These are phyloP conservation scores for Manduca sexta DNA, from an alignment of 1,140 invertebrate species.

Conservation along the genomic window DNA sequence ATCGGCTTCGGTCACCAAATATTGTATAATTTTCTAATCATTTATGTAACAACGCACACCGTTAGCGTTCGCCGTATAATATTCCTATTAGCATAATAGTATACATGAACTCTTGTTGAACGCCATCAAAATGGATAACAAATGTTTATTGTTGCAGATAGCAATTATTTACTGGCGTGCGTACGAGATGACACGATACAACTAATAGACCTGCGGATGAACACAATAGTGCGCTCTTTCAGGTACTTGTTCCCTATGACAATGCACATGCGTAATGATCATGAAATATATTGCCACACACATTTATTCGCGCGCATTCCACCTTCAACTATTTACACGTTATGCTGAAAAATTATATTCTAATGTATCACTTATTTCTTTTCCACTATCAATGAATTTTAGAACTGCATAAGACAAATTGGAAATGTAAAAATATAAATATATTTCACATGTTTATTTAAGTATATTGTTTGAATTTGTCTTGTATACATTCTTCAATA, in stretches of 20 bases:
- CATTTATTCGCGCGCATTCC: too few relatives aligned
- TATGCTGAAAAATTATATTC: too few relatives aligned
- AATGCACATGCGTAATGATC: too few relatives aligned
- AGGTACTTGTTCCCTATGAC: constrained; percentile 66
- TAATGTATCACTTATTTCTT: too few relatives aligned
- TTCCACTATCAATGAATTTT: too few relatives aligned
- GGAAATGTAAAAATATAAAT: too few relatives aligned
- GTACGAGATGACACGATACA: constrained; percentile 96
- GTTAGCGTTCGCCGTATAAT: constrained; percentile 6
- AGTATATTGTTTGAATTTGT: too few relatives aligned
- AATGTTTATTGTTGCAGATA: constrained; percentile 79
- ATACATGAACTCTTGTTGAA: not conserved
- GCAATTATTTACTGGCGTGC: constrained; percentile 91
- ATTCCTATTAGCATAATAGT: not conserved
- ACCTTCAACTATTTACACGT: too few relatives aligned
- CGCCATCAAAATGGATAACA: not conserved
- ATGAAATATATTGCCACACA: too few relatives aligned
- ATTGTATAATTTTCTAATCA: constrained; percentile 38
- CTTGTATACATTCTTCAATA: too few relatives aligned
- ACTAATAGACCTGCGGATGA: constrained; percentile 94
- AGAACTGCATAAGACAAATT: too few relatives aligned
- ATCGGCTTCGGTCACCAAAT: constrained; percentile 23
- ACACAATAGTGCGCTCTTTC: constrained; percentile 91
- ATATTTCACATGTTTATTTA: too few relatives aligned
- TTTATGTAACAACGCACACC: not conserved